Evolutionary conservation across 2,888 invertebrate species (phyloP).

Genomic region (Luffia ferchaultella): DNA sequence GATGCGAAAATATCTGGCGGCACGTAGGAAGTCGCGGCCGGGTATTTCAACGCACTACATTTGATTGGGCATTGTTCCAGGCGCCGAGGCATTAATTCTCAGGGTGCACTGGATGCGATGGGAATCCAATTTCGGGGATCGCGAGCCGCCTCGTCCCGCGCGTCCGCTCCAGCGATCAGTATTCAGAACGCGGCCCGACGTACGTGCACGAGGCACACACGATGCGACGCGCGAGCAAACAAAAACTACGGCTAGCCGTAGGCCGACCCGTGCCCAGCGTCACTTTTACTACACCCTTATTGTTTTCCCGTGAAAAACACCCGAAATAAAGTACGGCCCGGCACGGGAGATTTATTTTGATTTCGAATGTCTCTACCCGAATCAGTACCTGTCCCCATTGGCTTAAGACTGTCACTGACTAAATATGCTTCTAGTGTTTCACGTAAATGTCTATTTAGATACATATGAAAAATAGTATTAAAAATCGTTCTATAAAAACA

Average conservation of each 20-base stretch:
- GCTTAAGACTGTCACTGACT: too few species aligned
- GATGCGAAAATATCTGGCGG: too few species aligned
- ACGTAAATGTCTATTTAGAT: too few species aligned
- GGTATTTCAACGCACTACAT: conserved; percentile 23
- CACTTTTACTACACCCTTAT: conserved; percentile 17
- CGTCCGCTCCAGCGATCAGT: conserved; percentile 32
- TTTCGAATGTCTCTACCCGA: too few species aligned
- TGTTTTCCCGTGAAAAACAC: conserved; percentile 22
- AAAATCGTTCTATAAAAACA: too few species aligned
- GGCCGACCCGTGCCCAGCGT: conserved; percentile 18
- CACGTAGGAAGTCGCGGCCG: background rate
- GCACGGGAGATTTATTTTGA: too few species aligned
- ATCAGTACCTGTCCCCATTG: too few species aligned
- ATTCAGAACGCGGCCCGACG: conserved; percentile 26
- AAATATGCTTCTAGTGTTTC: too few species aligned
- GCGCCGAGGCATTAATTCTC: conserved; percentile 28
- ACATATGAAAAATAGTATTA: too few species aligned
- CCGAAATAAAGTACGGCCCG: conserved; percentile 7
- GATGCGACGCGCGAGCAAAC: conserved; percentile 41
- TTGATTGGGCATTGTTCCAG: conserved; percentile 56
- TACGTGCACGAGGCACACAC: conserved; percentile 34
- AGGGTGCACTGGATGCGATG: conserved; percentile 31
- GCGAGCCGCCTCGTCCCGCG: conserved; percentile 22
- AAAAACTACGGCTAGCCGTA: conserved; percentile 37
- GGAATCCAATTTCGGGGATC: conserved; percentile 47